Evolutionary conservation across 2,113 vertebrate species (phyloP).

Genomic region (Ictidomys tridecemlineatus): DNA sequence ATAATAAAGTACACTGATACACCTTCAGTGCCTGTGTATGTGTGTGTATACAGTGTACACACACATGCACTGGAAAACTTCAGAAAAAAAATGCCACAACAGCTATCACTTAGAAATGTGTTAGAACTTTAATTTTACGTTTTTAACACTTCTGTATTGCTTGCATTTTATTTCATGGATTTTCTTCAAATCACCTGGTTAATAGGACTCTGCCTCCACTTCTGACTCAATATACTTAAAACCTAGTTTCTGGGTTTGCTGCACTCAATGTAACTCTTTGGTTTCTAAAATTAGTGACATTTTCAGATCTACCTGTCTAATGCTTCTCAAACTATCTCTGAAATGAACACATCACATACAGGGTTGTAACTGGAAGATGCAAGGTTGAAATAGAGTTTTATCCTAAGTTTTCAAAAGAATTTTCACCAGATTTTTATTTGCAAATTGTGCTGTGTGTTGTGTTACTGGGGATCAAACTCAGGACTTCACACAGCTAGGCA

Average conservation of each 20-base stretch:
- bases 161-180: background rate
- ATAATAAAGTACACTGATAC: background rate
- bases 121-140: background rate
- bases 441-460: background rate
- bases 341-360: background rate
- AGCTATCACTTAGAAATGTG: background rate
- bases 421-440: background rate
- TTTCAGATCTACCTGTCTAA: background rate
- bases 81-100: background rate
- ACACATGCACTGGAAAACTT: background rate
- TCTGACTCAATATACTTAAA: background rate
- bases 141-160: background rate
- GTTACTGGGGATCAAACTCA: background rate
- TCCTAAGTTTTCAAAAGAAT: background rate
- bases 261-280: background rate
- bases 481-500: background rate
- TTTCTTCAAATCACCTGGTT: background rate
- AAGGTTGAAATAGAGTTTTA: background rate
- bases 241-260: background rate
- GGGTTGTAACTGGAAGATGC: background rate
- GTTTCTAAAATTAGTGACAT: background rate
- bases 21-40: background rate
- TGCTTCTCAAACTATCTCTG: background rate
- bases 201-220: background rate
- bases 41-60: background rate